These are phyloP conservation scores for Aegotheles bennettii DNA, from an alignment of 2,113 vertebrate genomes.

Conservation along the genomic window DNA sequence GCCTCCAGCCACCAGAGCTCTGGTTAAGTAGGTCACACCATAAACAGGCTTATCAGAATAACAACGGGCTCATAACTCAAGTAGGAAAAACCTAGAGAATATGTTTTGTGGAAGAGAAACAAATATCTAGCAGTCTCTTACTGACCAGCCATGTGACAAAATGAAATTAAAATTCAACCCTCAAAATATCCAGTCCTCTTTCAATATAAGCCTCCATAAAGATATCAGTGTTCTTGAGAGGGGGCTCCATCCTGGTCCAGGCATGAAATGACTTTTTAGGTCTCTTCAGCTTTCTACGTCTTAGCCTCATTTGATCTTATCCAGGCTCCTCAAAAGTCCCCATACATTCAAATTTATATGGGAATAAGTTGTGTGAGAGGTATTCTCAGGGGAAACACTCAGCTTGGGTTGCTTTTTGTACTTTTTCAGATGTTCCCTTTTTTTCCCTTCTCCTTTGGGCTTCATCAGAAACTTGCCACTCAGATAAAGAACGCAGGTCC, in stretches of 20 bases:
- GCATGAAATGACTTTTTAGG: background rate
- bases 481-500: accelerated
- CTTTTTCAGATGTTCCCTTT: background rate
- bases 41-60: background rate
- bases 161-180: background rate
- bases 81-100: background rate
- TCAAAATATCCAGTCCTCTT: background rate
- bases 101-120: background rate
- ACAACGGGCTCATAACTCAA: background rate
- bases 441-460: background rate
- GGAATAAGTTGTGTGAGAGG: background rate
- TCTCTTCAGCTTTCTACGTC: background rate
- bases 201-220: background rate
- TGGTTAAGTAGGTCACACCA: conserved; percentile 15
- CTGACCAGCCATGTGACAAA: background rate
- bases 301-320: accelerated
- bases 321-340: background rate
- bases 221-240: accelerated
- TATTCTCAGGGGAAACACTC: background rate
- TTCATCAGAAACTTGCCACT: background rate
- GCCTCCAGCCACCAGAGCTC: background rate
- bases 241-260: background rate
- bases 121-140: conserved; percentile 6
- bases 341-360: background rate
- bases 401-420: background rate